Base-by-base conservation (phyloP, 1,140 invertebrate species). In the Neodiprion fabricii region DNA sequence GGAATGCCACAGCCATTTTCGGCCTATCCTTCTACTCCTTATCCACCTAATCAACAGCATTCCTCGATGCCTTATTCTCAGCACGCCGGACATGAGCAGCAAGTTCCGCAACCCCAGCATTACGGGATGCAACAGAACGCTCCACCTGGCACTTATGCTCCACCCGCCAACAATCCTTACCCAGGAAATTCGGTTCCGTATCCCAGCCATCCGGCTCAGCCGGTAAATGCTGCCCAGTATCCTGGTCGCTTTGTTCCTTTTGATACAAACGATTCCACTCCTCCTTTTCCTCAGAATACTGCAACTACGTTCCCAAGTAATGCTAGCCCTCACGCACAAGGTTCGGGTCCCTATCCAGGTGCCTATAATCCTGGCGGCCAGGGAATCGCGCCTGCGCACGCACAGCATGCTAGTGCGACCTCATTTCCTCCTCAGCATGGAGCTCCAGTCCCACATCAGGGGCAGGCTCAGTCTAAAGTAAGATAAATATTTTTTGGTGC, bases 1-100 rank as follows among this genome's bases (percentile, higher is more conserved):
- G 81, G 81, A 12, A 87, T 87, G 85, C 82, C 85, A 66, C 84
- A 87, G 74, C 84, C 85, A 9, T 77, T 80, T 48, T 48, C 75
- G 40, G 71, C 75, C 49, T 72, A 71, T 65, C 69, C 76, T 67
- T 73, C 72, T 9, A 47, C 76, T 21, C 76, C 82, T 12, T 49
- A 71, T 70, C 71, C 75, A 8, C 78, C 79, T 11, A 12, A 23
- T 4, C 67, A 7, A 70, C 11, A 12, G 53, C 67, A 4, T 14
- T 50, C 70, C 75, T 77, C 11, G 76, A 79, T 74, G 75, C 79
- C 17, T 5, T 23, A 47, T 47, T 40, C 28, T 40, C 28, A 40
- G 28, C 28, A 3, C 28, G 2, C 28, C 2, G 17, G 17, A 14
- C 17, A 65, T 3, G 12, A 14, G 12, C 77, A 74, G 67, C 28